Conservation (phyloP, 2,113 vertebrate species). For the Fukomys damarensis region DNA sequence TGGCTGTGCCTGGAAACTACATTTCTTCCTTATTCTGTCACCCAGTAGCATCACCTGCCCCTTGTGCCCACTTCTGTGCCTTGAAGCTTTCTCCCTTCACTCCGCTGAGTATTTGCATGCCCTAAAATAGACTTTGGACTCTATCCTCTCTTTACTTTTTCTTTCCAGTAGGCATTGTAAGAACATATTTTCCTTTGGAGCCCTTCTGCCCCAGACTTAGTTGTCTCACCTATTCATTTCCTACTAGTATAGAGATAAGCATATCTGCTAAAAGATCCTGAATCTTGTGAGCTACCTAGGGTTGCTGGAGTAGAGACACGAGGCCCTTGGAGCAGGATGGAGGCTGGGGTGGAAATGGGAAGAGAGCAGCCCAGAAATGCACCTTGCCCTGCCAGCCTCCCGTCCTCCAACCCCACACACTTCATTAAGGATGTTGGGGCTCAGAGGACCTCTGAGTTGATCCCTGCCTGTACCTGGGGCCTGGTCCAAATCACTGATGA, state of each 20-base stretch:
- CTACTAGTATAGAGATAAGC: background rate
- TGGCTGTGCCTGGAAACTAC: background rate
- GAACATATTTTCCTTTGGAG: background rate
- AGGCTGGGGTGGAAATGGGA: background rate
- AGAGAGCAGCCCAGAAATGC: accelerated
- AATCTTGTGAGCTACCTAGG: background rate
- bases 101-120: background rate
- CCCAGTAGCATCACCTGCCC: background rate
- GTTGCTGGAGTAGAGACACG: accelerated
- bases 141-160: background rate
- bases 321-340: background rate
- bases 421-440: too few relatives aligned
- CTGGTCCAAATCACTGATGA: background rate
- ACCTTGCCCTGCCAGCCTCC: too few relatives aligned
- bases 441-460: background rate
- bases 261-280: background rate
- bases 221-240: background rate
- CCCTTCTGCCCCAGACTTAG: too few relatives aligned
- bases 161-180: too few relatives aligned
- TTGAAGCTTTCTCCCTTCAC: background rate
- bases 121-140: background rate
- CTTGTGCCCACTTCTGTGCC: accelerated
- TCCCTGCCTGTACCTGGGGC: background rate
- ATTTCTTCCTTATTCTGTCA: background rate
- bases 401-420: background rate